These are phyloP conservation scores for Brachionus paranguensis DNA, from an alignment of 1,140 invertebrate species.

Conservation along the genomic window DNA sequence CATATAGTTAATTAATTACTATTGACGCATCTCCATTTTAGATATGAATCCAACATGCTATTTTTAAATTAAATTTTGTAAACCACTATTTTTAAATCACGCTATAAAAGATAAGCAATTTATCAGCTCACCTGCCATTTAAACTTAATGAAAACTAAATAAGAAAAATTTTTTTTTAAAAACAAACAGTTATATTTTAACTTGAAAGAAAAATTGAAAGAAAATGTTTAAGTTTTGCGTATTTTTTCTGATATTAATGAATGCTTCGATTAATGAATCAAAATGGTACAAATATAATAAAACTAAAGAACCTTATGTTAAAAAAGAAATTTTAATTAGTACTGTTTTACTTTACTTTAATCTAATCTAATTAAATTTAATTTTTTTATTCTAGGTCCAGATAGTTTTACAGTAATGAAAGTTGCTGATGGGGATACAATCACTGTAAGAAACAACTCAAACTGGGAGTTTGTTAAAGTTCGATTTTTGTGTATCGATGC, in stretches of 20 bases:
- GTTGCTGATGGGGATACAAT: constrained; percentile 34
- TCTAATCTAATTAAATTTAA: neutral
- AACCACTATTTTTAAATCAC: neutral
- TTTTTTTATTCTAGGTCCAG: neutral
- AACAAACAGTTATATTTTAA: neutral
- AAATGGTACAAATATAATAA: neutral
- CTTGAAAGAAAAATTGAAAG: neutral
- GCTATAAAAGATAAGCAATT: neutral
- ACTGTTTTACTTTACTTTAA: neutral
- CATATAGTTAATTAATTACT: neutral
- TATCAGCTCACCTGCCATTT: neutral
- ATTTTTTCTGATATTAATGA: neutral
- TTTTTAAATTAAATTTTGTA: neutral
- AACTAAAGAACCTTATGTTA: neutral
- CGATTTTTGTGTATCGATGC: constrained; percentile 35
- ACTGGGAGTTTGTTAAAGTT: neutral
- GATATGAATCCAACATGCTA: neutral
- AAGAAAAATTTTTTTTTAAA: neutral
- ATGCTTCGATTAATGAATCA: neutral
- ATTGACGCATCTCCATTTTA: neutral
- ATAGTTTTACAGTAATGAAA: constrained; percentile 21
- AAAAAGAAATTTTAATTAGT: neutral
- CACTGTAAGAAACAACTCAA: neutral
- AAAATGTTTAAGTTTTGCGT: neutral
- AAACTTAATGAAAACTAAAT: neutral